phyloP scores from a whole-genome alignment of 2,888 invertebrate genomes.

The Himalopsyche tibetana region DNA sequence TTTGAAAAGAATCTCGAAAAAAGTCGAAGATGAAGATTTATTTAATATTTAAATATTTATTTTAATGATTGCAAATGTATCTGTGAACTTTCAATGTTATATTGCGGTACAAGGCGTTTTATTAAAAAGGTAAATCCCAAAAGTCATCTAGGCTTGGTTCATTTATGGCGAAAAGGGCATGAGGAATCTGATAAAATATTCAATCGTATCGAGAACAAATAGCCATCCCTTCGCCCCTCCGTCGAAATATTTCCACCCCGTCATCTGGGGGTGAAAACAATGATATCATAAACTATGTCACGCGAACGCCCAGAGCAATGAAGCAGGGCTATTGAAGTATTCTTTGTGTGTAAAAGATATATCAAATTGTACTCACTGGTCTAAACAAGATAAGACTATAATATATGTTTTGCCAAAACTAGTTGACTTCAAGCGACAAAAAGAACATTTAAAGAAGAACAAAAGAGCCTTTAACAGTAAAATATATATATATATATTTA shows the following conservation, averaged over 20 bases:
- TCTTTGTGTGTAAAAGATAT: neutral
- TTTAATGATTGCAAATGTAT: neutral
- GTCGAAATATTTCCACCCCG: slow-evolving; percentile 21
- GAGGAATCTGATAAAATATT: slow-evolving; percentile 54
- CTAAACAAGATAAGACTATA: no score
- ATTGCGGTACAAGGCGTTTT: slow-evolving; percentile 12
- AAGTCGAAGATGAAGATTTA: no score
- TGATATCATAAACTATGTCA: slow-evolving; percentile 50
- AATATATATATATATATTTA: no score
- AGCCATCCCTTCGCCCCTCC: slow-evolving; percentile 2
- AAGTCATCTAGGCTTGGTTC: slow-evolving; percentile 14
- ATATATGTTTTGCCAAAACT: no score
- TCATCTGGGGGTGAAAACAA: slow-evolving; percentile 40
- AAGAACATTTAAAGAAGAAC: no score
- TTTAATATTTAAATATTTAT: neutral
- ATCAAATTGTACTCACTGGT: no score
- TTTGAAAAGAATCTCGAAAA: no score
- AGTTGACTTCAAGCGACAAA: no score
- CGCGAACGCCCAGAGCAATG: neutral
- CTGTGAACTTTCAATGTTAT: neutral
- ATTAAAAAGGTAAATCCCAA: slow-evolving; percentile 31
- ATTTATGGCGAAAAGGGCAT: slow-evolving; percentile 34
- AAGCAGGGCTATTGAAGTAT: slow-evolving; percentile 8
- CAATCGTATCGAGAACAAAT: slow-evolving; percentile 47
- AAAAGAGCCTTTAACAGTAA: no score